Evolutionary conservation across 2,888 invertebrate species (phyloP).

Genomic region (Pterostichus madidus): DNA sequence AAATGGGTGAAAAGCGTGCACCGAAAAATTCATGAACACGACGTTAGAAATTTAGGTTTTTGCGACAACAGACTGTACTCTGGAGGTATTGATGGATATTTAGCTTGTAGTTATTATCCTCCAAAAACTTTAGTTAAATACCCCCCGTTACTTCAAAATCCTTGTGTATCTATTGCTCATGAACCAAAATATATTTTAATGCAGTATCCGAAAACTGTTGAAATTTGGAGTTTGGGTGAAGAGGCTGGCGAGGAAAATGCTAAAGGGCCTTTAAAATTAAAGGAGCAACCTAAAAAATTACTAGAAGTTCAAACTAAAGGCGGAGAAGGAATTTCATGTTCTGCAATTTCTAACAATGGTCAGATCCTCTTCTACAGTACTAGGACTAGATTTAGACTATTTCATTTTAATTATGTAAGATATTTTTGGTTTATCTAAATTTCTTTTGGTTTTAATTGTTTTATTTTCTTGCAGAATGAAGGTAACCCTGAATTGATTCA

Average conservation of each 20-base stretch:
- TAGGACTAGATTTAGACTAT: conserved; percentile 82
- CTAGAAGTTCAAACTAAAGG: conserved; percentile 84
- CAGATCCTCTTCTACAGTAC: conserved; percentile 89
- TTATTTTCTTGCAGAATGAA: conserved; percentile 68
- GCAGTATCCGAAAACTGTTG: conserved; percentile 79
- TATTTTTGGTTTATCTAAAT: conserved; percentile 15
- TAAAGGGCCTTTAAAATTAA: conserved; percentile 75
- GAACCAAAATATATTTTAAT: conserved; percentile 80
- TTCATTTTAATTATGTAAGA: conserved; percentile 81
- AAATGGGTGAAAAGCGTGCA: conserved; percentile 92
- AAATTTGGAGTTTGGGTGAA: conserved; percentile 82
- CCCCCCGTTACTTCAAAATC: conserved; percentile 85
- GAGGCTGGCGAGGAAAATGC: conserved; percentile 73
- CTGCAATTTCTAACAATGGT: conserved; percentile 85
- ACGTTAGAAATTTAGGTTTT: conserved; percentile 85
- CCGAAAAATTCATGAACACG: conserved; percentile 90
- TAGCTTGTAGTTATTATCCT: conserved; percentile 84
- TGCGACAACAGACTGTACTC: conserved; percentile 85
- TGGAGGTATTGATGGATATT: conserved; percentile 89
- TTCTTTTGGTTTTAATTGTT: background rate
- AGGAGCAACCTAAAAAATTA: conserved; percentile 83
- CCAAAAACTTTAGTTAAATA: conserved; percentile 84
- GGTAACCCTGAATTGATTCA: conserved; percentile 72
- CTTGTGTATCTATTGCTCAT: conserved; percentile 80
- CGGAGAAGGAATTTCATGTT: conserved; percentile 84